phyloP scores from a whole-genome alignment of 2,797 vertebrate species.

The Hyperoplus lanceolatus region DNA sequence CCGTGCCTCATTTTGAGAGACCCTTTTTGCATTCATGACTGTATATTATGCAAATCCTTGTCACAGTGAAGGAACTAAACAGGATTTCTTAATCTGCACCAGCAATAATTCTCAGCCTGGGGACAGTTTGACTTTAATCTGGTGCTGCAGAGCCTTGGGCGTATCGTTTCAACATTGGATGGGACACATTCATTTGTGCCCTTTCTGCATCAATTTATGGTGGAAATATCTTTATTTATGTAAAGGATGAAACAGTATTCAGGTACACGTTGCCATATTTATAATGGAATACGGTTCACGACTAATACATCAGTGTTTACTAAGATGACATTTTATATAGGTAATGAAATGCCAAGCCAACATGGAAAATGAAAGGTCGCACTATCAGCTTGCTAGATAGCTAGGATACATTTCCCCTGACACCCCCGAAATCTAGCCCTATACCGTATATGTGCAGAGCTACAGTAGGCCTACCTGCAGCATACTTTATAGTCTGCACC shows the following conservation, averaged over 20 bases:
- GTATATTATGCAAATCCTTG: constrained; percentile 50
- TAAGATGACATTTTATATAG: too few relatives aligned
- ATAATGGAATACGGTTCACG: too few relatives aligned
- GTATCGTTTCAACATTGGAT: too few relatives aligned
- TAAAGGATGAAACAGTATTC: too few relatives aligned
- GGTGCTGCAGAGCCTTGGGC: neutral
- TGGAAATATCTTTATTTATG: neutral
- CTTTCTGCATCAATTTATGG: neutral
- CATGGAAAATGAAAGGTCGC: too few relatives aligned
- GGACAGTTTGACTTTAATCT: constrained; percentile 27
- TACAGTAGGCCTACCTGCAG: neutral
- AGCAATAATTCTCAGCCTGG: constrained; percentile 32
- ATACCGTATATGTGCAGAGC: too few relatives aligned
- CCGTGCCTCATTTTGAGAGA: constrained; percentile 37
- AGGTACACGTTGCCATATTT: too few relatives aligned
- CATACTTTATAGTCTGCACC: constrained; percentile 7
- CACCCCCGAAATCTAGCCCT: too few relatives aligned
- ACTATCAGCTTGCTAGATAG: too few relatives aligned
- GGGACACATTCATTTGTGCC: neutral
- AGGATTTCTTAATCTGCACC: constrained; percentile 28
- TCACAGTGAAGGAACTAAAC: constrained; percentile 8
- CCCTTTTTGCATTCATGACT: constrained; percentile 13
- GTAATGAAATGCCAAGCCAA: too few relatives aligned
- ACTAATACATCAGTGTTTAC: too few relatives aligned
- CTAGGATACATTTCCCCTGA: too few relatives aligned